Conservation (phyloP, 1,140 invertebrate species). For the Saccostrea echinata region DNA sequence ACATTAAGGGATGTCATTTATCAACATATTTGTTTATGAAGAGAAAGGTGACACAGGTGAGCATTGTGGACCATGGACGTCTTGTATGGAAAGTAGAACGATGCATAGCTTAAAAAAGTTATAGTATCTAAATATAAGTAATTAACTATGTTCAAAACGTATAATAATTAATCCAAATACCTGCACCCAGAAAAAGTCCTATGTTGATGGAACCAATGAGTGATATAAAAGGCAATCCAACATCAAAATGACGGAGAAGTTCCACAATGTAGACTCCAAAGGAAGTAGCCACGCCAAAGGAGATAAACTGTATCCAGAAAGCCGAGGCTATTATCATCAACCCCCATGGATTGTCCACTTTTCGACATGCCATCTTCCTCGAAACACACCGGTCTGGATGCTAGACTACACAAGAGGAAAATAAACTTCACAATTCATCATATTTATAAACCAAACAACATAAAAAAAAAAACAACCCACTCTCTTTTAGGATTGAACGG, state of each 20-base stretch:
- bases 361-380: background rate
- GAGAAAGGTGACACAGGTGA: too few relatives aligned
- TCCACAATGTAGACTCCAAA: conserved; percentile 71
- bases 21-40: too few relatives aligned
- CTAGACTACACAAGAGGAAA: background rate
- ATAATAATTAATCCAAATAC: conserved; percentile 33
- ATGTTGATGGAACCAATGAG: conserved; percentile 68
- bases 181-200: conserved; percentile 65
- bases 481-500: background rate
- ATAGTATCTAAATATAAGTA: too few relatives aligned
- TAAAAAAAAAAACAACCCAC: conserved; percentile 5
- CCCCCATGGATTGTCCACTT: conserved; percentile 49
- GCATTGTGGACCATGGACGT: background rate
- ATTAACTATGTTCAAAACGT: too few relatives aligned
- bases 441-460: background rate
- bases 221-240: conserved; percentile 58
- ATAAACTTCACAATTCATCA: too few relatives aligned
- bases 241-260: conserved; percentile 61
- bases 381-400: background rate
- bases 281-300: conserved; percentile 62
- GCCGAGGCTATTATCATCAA: conserved; percentile 63
- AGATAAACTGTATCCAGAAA: conserved; percentile 68
- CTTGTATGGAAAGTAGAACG: too few relatives aligned
- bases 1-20: too few relatives aligned
- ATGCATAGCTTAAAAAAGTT: too few relatives aligned